These are phyloP conservation scores for Lithophane ornitopus DNA, from an alignment of 2,888 invertebrate species.

Conservation along the genomic window DNA sequence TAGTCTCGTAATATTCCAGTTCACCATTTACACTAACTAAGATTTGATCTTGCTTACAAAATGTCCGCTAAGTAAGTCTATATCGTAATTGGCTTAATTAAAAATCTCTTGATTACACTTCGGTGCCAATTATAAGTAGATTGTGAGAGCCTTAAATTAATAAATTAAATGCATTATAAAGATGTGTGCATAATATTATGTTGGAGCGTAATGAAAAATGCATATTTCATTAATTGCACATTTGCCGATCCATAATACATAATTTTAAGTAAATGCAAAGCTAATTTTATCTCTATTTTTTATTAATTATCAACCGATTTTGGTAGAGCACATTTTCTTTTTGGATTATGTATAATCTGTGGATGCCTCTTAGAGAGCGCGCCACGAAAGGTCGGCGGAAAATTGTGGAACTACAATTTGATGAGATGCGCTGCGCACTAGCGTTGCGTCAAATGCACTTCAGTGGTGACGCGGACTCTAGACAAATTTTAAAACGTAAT, in stretches of 20 bases:
- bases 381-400: too few species aligned
- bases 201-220: neutral
- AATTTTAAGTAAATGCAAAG: neutral
- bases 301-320: neutral
- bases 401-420: too few species aligned
- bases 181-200: constrained; percentile 31
- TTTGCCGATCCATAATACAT: neutral
- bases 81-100: constrained; percentile 9
- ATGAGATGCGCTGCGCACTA: too few species aligned
- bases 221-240: neutral
- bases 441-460: too few species aligned
- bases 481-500: neutral
- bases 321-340: neutral
- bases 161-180: constrained; percentile 54
- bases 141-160: constrained; percentile 33
- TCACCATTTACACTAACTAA: constrained; percentile 14
- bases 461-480: neutral
- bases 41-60: constrained; percentile 37
- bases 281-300: neutral
- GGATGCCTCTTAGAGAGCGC: neutral
- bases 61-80: constrained; percentile 28
- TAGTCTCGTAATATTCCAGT: constrained; percentile 17
- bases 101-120: constrained; percentile 37
- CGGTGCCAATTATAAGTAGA: constrained; percentile 46
- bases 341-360: neutral